phyloP scores from a whole-genome alignment of 2,888 invertebrate species.

The Acronicta alni region DNA sequence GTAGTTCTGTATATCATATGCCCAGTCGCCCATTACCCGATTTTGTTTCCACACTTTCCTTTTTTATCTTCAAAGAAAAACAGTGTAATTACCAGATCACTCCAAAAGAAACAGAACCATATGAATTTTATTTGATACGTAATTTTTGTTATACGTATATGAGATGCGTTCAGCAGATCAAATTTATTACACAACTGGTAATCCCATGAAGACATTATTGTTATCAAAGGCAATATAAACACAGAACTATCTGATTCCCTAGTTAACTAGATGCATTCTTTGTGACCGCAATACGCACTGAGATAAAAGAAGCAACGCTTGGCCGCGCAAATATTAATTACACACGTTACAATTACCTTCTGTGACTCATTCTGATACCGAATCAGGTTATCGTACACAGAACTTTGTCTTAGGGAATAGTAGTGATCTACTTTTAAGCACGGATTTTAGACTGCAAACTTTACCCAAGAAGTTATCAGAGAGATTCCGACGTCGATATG shows the following conservation, averaged over 20 bases:
- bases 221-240: constrained; percentile 36
- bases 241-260: constrained; percentile 25
- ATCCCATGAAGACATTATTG: constrained; percentile 7
- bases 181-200: too few relatives aligned
- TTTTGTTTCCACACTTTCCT: too few relatives aligned
- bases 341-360: constrained; percentile 56
- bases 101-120: too few relatives aligned
- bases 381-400: constrained; percentile 34
- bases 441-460: too few relatives aligned
- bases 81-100: background rate
- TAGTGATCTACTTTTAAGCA: background rate
- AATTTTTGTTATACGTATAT: too few relatives aligned
- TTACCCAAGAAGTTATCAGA: too few relatives aligned
- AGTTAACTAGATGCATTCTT: constrained; percentile 42
- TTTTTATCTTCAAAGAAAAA: background rate
- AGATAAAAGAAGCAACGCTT: constrained; percentile 65
- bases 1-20: background rate
- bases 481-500: too few relatives aligned
- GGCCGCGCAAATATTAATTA: constrained; percentile 66
- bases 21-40: too few relatives aligned
- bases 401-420: constrained; percentile 9
- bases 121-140: too few relatives aligned
- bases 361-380: constrained; percentile 55
- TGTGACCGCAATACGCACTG: constrained; percentile 65
- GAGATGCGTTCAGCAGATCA: too few relatives aligned